Evolutionary conservation across 2,888 invertebrate genomes (phyloP).

Genomic region (Drosophila gaucha): DNA sequence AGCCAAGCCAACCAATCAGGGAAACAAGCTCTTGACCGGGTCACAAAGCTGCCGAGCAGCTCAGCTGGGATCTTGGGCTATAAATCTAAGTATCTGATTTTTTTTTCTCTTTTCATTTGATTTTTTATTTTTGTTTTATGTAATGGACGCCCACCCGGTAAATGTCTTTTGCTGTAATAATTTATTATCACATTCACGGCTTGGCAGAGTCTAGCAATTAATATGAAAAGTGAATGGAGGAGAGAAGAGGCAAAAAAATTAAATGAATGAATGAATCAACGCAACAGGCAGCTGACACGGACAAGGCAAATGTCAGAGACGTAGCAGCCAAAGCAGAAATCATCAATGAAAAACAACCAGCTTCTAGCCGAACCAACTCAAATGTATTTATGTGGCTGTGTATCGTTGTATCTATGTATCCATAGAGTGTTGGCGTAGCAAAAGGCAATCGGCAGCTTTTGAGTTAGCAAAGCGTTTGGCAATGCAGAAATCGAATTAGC

Average conservation of each 20-base stretch:
- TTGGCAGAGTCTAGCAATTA: conserved; percentile 67
- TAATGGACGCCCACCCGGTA: conserved; percentile 63
- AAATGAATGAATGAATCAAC: conserved; percentile 76
- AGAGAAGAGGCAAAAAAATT: conserved; percentile 42
- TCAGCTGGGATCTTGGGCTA: conserved; percentile 21
- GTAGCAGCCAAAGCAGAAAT: conserved; percentile 35
- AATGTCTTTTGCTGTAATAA: conserved; percentile 72
- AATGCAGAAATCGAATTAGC: conserved; percentile 78
- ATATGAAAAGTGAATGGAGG: conserved; percentile 63
- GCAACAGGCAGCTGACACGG: conserved; percentile 39
- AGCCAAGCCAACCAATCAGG: conserved; percentile 1
- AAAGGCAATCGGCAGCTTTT: conserved; percentile 75
- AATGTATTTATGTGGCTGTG: conserved; percentile 39
- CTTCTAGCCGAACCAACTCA: conserved; percentile 28
- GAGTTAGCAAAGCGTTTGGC: conserved; percentile 76
- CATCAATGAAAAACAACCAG: conserved; percentile 71
- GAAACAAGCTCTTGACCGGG: conserved; percentile 39
- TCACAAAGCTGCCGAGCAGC: conserved; percentile 26
- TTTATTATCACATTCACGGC: conserved; percentile 79
- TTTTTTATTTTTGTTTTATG: conserved; percentile 18
- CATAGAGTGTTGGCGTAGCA: conserved; percentile 65
- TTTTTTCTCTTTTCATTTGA: conserved; percentile 13
- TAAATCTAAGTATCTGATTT: conserved; percentile 46
- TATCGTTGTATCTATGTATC: conserved; percentile 34
- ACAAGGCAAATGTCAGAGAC: conserved; percentile 43